Evolutionary conservation across 2,797 vertebrate genomes (phyloP), one percentile per base, ranked within the genome.

Genomic region (Ctenosaura bakeri): DNA sequence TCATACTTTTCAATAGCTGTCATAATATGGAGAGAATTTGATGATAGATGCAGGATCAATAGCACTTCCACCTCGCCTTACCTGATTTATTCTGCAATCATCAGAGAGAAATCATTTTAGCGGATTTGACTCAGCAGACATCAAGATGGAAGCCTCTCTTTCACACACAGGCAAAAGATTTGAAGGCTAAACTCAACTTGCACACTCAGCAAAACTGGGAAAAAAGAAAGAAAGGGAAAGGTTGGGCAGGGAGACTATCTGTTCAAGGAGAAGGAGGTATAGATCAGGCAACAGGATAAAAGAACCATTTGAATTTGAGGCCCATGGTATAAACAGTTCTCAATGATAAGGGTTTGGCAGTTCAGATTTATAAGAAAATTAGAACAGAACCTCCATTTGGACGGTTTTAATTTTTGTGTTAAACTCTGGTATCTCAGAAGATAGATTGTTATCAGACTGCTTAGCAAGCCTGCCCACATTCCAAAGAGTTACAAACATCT

Each of bases 31-130:
- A 5, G 82, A 50, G 86, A 88, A 84, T 62, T 84, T 26, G 82
- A 83, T 91, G 93, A 88, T 83, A 88, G 93, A 94, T 95, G 90
- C 62, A 59, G 69, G 92, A 91, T 94, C 94, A 90, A 50, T 92
- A 93, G 35, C 54, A 38, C 56, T 35, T 24, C 82, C 56, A 79
- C 81, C 59, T 38, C 38, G 74, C 83, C 35, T 66, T 87, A 89
- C 73, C 83, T 78, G 87, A 90, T 88, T 90, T 94, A 93, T 90
- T 91, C 91, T 94, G 79, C 77, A 89, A 29, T 88, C 86, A 86
- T 84, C 62, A 35, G 76, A 88, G 91, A 92, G 92, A 95, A 94
- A 89, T 50, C 77, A 42, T 94, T 92, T 89, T 80, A 92, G 83
- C 64, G 6, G n/a, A 90, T 94, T 92, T 87, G 92, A 92, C 88